Evolutionary conservation across 2,888 invertebrate species (phyloP).

Genomic region (Digitonthophagus gazella): DNA sequence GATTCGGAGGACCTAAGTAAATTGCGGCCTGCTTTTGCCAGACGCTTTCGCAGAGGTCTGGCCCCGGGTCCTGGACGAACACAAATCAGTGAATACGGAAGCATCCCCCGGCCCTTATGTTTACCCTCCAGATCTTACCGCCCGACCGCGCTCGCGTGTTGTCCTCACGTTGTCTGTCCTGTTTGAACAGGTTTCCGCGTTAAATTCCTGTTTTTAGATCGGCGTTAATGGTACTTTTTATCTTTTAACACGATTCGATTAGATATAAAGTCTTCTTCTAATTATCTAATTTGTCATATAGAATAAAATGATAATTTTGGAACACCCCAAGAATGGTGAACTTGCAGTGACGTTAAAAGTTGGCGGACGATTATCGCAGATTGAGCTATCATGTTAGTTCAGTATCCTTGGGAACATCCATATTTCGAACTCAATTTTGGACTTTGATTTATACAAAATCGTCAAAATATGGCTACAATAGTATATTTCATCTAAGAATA

Average conservation of each 20-base stretch:
- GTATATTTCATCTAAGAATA: no score
- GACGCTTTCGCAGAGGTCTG: constrained; percentile 38
- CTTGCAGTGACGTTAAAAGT: no score
- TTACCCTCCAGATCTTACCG: neutral
- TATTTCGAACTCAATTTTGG: no score
- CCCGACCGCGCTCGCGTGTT: neutral
- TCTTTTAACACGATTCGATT: neutral
- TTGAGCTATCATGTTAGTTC: no score
- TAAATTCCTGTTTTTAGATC: constrained; percentile 10
- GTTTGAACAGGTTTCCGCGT: constrained; percentile 26
- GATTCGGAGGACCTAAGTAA: constrained; percentile 50
- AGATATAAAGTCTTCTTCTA: no score
- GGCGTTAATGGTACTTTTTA: constrained; percentile 10
- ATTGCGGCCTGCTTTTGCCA: constrained; percentile 49
- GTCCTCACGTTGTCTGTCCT: constrained; percentile 28
- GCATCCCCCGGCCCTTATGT: neutral
- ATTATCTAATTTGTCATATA: no score
- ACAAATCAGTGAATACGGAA: constrained; percentile 31
- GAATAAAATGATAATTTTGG: no score
- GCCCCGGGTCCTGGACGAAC: constrained; percentile 31
- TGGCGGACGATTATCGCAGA: no score
- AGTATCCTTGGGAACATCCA: no score
- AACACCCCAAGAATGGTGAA: no score
- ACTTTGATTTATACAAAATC: no score
- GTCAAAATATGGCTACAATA: no score